Base-by-base conservation (phyloP, 2,797 vertebrate species). In the Enteromius anoplus region DNA sequence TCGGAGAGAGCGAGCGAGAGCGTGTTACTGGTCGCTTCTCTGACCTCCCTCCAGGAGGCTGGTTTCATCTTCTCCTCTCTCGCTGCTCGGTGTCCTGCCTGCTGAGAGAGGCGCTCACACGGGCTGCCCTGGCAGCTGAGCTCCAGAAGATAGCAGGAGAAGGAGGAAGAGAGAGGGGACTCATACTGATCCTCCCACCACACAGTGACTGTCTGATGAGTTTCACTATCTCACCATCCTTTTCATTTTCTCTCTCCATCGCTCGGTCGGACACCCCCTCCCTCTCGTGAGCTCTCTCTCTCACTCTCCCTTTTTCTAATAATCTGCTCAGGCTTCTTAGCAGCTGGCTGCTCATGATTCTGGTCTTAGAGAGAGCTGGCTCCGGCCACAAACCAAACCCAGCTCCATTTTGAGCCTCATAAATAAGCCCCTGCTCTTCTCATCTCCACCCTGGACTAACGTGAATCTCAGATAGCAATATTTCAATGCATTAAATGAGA, bases 331-430 rank as follows among this genome's bases (percentile, higher is more conserved):
- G 94, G 92, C 93, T 91, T 92, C 90, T 91, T 93, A 94, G 92
- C 94, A 95, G 93, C 94, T 95, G 95, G 91, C 91, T 93, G 91
- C 90, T 93, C 93, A 91, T 94, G 93, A 95, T 94, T 94, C 92
- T 92, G 93, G 93, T 94, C 93, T 94, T 93, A 94, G 91, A 92
- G 90, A 93, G 93, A 94, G 93, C 92, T 92, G 91, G 92, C 92
- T 91, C 91, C 92, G 93, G 92, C 91, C 93, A 94, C 92, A 91
- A 91, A 90, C 91, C 90, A 89, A 92, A 90, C 90, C 90, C 88
- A 84, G 80, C 87, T 90, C 91, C 88, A 92, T 91, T 93, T 92
- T 91, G 92, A 92, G 92, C 93, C 92, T 92, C 89, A 91, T 84
- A 92, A 95, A 93, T 92, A 93, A 91, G 91, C 88, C 87, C 87